Conservation (phyloP, 2,888 invertebrate species). For the Phaonia tiefii region DNA sequence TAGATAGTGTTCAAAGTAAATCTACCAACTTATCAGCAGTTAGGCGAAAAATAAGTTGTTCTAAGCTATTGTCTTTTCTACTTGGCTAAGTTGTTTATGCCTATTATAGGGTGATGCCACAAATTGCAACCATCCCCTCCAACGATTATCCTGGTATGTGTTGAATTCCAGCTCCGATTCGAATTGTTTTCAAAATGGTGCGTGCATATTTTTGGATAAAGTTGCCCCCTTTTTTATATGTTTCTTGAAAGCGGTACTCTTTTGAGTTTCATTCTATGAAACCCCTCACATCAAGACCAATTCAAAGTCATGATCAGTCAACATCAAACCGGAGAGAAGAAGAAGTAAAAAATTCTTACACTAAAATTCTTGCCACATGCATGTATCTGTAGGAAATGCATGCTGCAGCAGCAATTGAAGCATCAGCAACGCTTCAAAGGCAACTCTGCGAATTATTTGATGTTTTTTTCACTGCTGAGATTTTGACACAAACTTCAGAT, state of each 20-base stretch:
- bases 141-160: slow-evolving; percentile 4
- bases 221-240: slow-evolving; percentile 8
- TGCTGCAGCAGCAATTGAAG: background rate
- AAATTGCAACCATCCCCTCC: background rate
- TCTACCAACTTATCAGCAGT: no score
- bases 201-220: background rate
- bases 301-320: slow-evolving; percentile 66
- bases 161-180: slow-evolving; percentile 4
- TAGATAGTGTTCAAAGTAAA: no score
- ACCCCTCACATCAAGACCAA: slow-evolving; percentile 44
- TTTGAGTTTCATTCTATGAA: slow-evolving; percentile 12
- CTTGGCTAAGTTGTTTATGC: no score
- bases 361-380: slow-evolving; percentile 17
- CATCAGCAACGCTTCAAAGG: no score
- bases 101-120: no score
- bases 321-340: slow-evolving; percentile 40
- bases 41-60: no score
- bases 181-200: slow-evolving; percentile 7
- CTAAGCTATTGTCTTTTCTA: no score
- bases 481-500: no score
- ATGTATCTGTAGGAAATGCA: background rate
- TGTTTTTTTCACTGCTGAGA: background rate
- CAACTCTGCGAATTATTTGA: background rate
- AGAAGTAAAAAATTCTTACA: slow-evolving; percentile 16
- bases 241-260: background rate